phyloP scores from a whole-genome alignment of 2,888 invertebrate genomes.

The Aspidapion aeneum region DNA sequence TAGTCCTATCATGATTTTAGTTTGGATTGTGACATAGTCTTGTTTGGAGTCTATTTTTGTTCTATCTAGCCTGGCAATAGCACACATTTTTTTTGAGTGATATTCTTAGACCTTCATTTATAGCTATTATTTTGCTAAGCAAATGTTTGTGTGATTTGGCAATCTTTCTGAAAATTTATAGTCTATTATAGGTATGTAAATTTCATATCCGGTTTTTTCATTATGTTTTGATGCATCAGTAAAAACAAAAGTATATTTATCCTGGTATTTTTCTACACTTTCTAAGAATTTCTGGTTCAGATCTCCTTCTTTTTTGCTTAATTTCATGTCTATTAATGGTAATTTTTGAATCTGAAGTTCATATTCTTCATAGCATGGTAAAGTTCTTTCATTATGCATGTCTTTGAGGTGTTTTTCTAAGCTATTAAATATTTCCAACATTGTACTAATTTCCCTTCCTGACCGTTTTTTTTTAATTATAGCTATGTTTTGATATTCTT shows the following conservation, averaged over 20 bases:
- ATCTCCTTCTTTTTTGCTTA: too few relatives aligned
- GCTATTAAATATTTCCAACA: neutral
- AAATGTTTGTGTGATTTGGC: neutral
- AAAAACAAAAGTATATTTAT: too few relatives aligned
- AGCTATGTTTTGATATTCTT: neutral
- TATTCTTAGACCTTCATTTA: neutral
- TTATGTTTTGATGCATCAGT: too few relatives aligned
- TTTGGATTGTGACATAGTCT: slow-evolving; percentile 2
- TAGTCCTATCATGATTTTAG: neutral
- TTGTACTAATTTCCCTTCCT: neutral
- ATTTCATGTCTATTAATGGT: too few relatives aligned
- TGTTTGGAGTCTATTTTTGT: neutral
- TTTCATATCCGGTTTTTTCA: neutral
- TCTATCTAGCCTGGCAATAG: slow-evolving; percentile 2
- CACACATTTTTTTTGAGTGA: neutral
- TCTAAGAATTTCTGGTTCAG: neutral
- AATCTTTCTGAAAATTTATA: neutral
- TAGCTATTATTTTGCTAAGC: too few relatives aligned
- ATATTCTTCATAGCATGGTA: too few relatives aligned
- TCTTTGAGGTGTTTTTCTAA: neutral
- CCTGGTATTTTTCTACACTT: neutral
- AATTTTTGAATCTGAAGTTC: too few relatives aligned
- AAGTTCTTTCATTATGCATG: neutral
- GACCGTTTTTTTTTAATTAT: neutral
- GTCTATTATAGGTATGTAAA: neutral